Evolutionary conservation across 2,113 vertebrate species (phyloP).

Genomic region (Pica pica): DNA sequence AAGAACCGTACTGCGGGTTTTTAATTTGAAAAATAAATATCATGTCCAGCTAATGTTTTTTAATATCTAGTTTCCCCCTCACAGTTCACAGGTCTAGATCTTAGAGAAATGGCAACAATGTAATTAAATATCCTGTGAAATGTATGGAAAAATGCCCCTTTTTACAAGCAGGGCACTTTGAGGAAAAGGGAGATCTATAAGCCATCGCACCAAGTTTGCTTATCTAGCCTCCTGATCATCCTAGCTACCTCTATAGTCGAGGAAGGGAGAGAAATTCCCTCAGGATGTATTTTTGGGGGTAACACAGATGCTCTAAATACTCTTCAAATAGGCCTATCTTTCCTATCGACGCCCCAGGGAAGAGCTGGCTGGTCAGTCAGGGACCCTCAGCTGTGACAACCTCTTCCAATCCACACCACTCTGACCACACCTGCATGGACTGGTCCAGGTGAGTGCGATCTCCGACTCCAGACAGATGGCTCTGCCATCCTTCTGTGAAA

Average conservation of each 20-base stretch:
- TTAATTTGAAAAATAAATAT: not conserved
- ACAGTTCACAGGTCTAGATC: not conserved
- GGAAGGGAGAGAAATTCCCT: not conserved
- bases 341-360: rapidly evolving
- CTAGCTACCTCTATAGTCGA: not conserved
- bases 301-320: constrained; percentile 42
- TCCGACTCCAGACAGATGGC: not conserved
- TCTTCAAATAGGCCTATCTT: constrained; percentile 19
- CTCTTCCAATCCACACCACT: constrained; percentile 16
- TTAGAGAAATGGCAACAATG: rapidly evolving
- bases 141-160: not conserved
- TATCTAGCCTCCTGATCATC: not conserved
- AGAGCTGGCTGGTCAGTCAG: not conserved
- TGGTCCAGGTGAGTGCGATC: not conserved
- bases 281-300: not conserved
- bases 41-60: rapidly evolving
- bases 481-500: not conserved
- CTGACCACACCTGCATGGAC: not conserved
- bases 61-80: not conserved
- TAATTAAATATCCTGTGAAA: not conserved
- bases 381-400: not conserved
- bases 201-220: not conserved
- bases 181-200: not conserved
- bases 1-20: not conserved
- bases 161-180: not conserved